phyloP scores from a whole-genome alignment of 1,140 invertebrate genomes.

The Trichomalopsis sarcophagae region DNA sequence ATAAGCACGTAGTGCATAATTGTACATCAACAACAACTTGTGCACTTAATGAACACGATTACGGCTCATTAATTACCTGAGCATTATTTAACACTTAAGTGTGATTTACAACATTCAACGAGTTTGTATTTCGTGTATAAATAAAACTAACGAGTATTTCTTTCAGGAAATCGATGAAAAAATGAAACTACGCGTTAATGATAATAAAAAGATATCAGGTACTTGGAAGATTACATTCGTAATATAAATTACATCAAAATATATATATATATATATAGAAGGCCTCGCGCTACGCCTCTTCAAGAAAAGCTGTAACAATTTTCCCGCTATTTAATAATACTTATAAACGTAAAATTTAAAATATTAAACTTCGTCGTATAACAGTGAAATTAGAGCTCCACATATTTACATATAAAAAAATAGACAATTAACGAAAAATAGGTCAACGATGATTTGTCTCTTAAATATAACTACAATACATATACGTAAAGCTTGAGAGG shows the following conservation, averaged over 20 bases:
- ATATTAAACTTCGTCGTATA: background rate
- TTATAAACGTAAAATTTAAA: background rate
- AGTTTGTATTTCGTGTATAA: background rate
- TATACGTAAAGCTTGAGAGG: background rate
- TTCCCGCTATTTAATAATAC: too few relatives aligned
- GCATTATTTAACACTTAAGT: too few relatives aligned
- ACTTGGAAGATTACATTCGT: constrained; percentile 1
- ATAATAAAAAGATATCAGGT: background rate
- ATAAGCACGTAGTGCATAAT: background rate
- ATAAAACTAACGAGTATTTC: background rate
- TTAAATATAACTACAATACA: background rate
- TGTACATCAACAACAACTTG: background rate
- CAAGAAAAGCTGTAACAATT: too few relatives aligned
- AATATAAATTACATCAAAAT: background rate
- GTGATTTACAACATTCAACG: background rate
- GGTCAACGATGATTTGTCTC: background rate
- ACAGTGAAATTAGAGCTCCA: background rate
- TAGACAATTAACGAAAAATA: constrained; percentile 37
- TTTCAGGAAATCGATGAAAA: background rate
- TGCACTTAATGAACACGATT: background rate
- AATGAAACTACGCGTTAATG: background rate
- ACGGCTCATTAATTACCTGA: background rate
- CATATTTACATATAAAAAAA: constrained; percentile 32
- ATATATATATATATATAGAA: background rate
- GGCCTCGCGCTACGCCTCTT: too few relatives aligned